Conservation (phyloP, 2,797 vertebrate genomes). For the Geotrypetes seraphini region DNA sequence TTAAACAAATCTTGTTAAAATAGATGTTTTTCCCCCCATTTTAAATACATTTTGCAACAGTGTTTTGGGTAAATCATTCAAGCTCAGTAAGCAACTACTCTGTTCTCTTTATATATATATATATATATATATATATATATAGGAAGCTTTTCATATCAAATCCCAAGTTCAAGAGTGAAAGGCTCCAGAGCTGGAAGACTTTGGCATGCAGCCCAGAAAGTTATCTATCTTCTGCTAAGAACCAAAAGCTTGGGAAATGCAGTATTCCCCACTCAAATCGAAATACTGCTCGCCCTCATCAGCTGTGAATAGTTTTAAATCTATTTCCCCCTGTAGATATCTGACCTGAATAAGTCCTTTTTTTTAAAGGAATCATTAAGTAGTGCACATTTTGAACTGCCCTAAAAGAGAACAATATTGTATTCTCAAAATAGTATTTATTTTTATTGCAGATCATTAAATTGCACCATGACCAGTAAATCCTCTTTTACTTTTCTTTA, state of each 20-base stretch:
- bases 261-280: conserved; percentile 12
- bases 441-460: too few species aligned
- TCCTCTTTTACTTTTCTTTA: too few species aligned
- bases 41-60: conserved; percentile 14
- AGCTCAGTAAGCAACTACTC: not conserved
- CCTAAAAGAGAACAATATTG: too few species aligned
- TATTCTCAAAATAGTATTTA: too few species aligned
- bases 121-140: conserved; percentile 10
- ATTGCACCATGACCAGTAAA: too few species aligned
- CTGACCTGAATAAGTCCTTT: conserved; percentile 7
- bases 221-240: conserved; percentile 29
- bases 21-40: conserved; percentile 1
- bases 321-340: conserved; percentile 11
- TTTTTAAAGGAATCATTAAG: too few species aligned
- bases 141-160: conserved; percentile 22
- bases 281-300: conserved; percentile 37
- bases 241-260: conserved; percentile 23
- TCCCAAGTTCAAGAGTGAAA: conserved; percentile 15
- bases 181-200: conserved; percentile 29
- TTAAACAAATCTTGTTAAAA: not conserved
- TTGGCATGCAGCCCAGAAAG: conserved; percentile 27
- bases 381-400: too few species aligned
- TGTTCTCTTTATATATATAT: conserved; percentile 9
- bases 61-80: not conserved
- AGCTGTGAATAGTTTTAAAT: conserved; percentile 22